phyloP scores from a whole-genome alignment of 2,113 vertebrate genomes.

The Passer domesticus region DNA sequence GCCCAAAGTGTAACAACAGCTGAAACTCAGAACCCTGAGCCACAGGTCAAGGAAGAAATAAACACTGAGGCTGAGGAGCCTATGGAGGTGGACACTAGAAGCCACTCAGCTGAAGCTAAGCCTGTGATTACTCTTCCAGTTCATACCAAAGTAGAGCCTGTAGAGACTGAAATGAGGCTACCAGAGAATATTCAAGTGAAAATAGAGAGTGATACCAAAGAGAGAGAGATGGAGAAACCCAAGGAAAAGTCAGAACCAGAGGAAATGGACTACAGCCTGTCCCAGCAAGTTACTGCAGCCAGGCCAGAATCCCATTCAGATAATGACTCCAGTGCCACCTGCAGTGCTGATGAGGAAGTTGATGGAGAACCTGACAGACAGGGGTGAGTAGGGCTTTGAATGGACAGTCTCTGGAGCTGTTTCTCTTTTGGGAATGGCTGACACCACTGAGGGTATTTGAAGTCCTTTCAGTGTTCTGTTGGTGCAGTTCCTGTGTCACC shows the following conservation, averaged over 20 bases:
- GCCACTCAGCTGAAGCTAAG: constrained; percentile 65
- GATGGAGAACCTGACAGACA: constrained; percentile 91
- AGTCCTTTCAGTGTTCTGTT: background rate
- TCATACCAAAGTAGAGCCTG: constrained; percentile 85
- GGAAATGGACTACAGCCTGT: constrained; percentile 65
- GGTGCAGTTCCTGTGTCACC: background rate
- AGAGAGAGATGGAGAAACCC: constrained; percentile 75
- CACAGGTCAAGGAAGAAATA: constrained; percentile 83
- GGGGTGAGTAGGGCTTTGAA: constrained; percentile 74
- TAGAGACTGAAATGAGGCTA: constrained; percentile 82
- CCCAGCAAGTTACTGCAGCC: constrained; percentile 46
- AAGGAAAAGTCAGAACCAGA: constrained; percentile 79
- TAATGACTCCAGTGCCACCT: constrained; percentile 97
- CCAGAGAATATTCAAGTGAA: constrained; percentile 83
- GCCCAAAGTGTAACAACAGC: constrained; percentile 68
- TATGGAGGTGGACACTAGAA: constrained; percentile 79
- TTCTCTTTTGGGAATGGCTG: background rate
- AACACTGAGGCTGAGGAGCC: constrained; percentile 78
- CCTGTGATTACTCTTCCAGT: constrained; percentile 73
- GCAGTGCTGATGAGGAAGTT: constrained; percentile 96
- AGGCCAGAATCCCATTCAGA: constrained; percentile 84
- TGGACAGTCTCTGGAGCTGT: background rate
- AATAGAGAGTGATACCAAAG: constrained; percentile 88
- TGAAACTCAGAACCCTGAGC: constrained; percentile 77
- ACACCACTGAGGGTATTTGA: background rate